phyloP scores from a whole-genome alignment of 2,888 invertebrate species.

The Drosophila peninsularis region DNA sequence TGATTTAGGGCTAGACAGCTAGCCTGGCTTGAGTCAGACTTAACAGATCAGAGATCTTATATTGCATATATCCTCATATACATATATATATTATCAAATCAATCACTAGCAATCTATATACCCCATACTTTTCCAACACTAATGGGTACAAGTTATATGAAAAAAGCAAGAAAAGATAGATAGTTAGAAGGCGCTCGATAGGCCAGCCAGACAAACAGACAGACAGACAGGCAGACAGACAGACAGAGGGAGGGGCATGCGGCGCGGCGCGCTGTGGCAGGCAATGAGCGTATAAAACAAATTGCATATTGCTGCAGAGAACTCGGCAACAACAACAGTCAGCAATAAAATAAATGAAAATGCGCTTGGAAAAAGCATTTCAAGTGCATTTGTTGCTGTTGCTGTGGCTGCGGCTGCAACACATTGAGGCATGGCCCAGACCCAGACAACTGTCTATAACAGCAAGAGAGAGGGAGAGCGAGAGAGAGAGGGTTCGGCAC shows the following conservation, averaged over 20 bases:
- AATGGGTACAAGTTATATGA: slow-evolving; percentile 3
- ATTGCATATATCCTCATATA: neutral
- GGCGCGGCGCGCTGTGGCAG: slow-evolving; percentile 22
- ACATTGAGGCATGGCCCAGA: slow-evolving; percentile 49
- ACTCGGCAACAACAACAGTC: slow-evolving; percentile 24
- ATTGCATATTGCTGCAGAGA: slow-evolving; percentile 68
- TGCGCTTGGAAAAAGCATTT: slow-evolving; percentile 65
- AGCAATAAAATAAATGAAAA: slow-evolving; percentile 71
- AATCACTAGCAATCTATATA: neutral
- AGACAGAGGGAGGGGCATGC: slow-evolving; percentile 11
- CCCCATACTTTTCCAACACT: neutral
- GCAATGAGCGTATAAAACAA: slow-evolving; percentile 74
- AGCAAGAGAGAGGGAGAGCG: slow-evolving; percentile 12
- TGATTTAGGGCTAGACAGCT: neutral
- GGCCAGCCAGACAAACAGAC: slow-evolving; percentile 22
- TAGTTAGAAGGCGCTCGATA: slow-evolving; percentile 54
- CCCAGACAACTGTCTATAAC: slow-evolving; percentile 64
- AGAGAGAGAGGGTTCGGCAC: neutral
- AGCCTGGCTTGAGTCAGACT: too few relatives aligned
- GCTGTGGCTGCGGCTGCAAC: slow-evolving; percentile 31
- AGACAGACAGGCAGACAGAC: slow-evolving; percentile 15
- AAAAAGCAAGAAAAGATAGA: slow-evolving; percentile 36
- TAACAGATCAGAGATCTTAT: neutral
- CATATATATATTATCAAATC: neutral
- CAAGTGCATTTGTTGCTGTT: slow-evolving; percentile 59